These are phyloP conservation scores for Haliclystus octoradiatus DNA, from an alignment of 30 jellyfish, hydroid and myxozoan genomes.

Conservation along the genomic window DNA sequence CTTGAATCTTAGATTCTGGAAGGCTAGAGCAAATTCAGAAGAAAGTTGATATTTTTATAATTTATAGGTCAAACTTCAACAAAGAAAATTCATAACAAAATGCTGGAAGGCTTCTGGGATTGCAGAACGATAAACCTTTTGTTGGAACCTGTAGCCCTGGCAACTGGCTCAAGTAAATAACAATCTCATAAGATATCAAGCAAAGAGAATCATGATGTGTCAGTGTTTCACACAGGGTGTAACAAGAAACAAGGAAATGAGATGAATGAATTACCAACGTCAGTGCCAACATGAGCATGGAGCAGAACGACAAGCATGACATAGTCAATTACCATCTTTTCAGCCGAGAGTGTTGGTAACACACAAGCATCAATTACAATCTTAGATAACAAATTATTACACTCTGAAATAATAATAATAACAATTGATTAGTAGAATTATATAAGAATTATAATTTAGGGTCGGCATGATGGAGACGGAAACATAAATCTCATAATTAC, in stretches of 20 bases:
- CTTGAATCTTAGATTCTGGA: too few species aligned
- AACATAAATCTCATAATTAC: too few species aligned
- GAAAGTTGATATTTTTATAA: too few species aligned
- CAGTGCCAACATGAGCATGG: constrained; percentile 44
- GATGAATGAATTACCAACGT: constrained; percentile 51
- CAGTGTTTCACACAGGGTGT: not conserved
- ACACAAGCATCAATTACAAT: constrained; percentile 60
- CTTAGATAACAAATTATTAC: constrained; percentile 41
- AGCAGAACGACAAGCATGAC: constrained; percentile 53
- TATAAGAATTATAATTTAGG: not conserved
- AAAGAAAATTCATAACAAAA: too few species aligned
- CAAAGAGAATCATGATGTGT: not conserved
- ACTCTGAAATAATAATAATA: constrained; percentile 20
- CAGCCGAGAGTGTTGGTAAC: constrained; percentile 54
- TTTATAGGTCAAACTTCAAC: too few species aligned
- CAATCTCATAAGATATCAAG: not conserved
- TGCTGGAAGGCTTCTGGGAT: too few species aligned
- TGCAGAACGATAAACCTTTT: too few species aligned
- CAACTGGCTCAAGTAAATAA: too few species aligned
- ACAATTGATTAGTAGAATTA: not conserved
- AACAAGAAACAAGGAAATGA: not conserved
- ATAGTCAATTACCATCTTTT: constrained; percentile 62
- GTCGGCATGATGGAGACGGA: too few species aligned
- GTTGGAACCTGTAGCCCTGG: too few species aligned
- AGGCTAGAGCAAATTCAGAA: too few species aligned